Percentiles rank a stretch among this genome's conserved stretches.
These are phyloP conservation scores for Carollia perspicillata DNA, from an alignment of 2,113 vertebrate genomes.

Conservation along the genomic window DNA sequence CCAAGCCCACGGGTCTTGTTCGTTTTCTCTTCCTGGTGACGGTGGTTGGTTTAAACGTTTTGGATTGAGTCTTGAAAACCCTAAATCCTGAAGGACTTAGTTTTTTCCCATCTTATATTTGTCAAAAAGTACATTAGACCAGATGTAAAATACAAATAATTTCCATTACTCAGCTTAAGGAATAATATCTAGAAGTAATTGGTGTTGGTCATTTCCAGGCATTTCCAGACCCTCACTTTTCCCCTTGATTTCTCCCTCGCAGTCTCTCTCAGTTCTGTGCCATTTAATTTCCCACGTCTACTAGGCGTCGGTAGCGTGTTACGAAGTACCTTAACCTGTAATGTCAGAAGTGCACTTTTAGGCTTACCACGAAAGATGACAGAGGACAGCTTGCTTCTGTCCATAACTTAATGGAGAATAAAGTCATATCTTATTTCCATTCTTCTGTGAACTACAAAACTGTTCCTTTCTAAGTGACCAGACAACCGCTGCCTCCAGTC, in stretches of 20 bases:
- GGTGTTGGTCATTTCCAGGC: background rate
- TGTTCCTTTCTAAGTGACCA: background rate
- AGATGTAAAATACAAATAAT: slow-evolving; percentile 37
- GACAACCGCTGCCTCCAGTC: background rate
- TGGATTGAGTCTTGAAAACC: slow-evolving; percentile 32
- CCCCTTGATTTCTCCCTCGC: background rate
- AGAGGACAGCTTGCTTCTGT: background rate
- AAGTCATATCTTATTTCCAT: background rate
- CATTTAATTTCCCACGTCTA: background rate
- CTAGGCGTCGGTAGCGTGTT: background rate
- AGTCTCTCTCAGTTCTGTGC: background rate
- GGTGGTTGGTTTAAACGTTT: slow-evolving; percentile 3
- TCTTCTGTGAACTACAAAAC: background rate
- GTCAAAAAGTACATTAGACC: slow-evolving; percentile 16
- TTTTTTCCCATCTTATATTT: background rate
- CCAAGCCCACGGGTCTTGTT: background rate
- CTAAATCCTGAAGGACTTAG: background rate
- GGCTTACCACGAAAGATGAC: background rate
- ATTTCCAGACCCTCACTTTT: slow-evolving; percentile 15
- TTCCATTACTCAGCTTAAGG: slow-evolving; percentile 4
- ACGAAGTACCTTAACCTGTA: background rate
- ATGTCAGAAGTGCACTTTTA: slow-evolving; percentile 13
- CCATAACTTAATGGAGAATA: background rate
- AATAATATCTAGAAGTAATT: slow-evolving; percentile 7
- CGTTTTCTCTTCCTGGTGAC: background rate